Conservation (phyloP, 2,113 vertebrate genomes). For the Megaceryle torquata region DNA sequence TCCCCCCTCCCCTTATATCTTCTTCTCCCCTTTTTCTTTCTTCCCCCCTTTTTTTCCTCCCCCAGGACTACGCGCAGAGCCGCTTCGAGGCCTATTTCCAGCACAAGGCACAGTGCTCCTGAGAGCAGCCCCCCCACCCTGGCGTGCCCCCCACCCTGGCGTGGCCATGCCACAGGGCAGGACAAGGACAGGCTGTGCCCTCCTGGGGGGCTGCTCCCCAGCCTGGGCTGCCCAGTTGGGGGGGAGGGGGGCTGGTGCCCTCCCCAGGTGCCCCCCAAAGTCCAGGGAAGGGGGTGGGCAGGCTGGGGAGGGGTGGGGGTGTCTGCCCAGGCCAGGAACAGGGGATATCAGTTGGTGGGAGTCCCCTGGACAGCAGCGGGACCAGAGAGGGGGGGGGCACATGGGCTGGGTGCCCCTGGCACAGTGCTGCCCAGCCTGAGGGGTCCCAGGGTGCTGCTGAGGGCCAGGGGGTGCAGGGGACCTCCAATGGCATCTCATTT, state of each 20-base stretch:
- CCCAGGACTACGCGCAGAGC: conserved; percentile 86
- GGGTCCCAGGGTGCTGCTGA: not conserved
- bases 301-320: too few species aligned
- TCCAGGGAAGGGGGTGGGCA: not conserved
- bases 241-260: not conserved
- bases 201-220: not conserved
- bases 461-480: not conserved
- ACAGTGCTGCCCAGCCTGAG: too few species aligned
- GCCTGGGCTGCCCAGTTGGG: not conserved
- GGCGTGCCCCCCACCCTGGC: too few species aligned
- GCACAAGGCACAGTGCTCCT: conserved; percentile 64
- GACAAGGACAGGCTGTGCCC: not conserved
- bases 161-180: not conserved
- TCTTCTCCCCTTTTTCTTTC: too few species aligned
- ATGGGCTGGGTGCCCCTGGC: too few species aligned
- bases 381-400: too few species aligned
- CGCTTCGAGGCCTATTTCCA: conserved; percentile 88
- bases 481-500: not conserved
- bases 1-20: too few species aligned
- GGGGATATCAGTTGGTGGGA: not conserved
- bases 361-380: not conserved
- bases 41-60: not conserved
- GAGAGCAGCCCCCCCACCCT: not conserved
- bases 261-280: too few species aligned
- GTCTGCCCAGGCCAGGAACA: not conserved